Percentiles rank a stretch among this genome's conserved stretches.
phyloP scores from a whole-genome alignment of 1,140 invertebrate genomes.

The Philaenus spumarius region DNA sequence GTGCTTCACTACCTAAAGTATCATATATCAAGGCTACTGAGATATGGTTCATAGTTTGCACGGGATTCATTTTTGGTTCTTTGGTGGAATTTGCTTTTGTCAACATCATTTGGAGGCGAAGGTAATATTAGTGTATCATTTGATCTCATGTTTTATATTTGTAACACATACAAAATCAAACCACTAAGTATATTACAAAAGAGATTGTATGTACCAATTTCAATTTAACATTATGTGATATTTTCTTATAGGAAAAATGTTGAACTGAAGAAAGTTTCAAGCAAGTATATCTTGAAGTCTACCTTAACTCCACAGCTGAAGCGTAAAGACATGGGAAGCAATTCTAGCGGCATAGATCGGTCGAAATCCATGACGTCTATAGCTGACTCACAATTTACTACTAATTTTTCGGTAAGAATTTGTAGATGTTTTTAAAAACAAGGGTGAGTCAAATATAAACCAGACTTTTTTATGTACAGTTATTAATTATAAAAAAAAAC shows the following conservation, averaged over 20 bases:
- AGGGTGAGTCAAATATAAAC: too few species aligned
- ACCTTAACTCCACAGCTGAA: conserved; percentile 67
- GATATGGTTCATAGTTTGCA: conserved; percentile 83
- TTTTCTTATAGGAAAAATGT: conserved; percentile 63
- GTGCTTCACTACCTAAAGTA: conserved; percentile 77
- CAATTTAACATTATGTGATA: too few species aligned
- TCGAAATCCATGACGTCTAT: conserved; percentile 20
- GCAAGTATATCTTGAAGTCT: conserved; percentile 74
- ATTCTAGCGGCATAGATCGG: conserved; percentile 1
- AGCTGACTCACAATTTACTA: conserved; percentile 9
- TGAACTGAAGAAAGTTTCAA: conserved; percentile 72
- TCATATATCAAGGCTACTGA: conserved; percentile 88
- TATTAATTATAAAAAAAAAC: too few species aligned
- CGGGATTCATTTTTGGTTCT: conserved; percentile 74
- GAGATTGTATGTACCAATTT: too few species aligned
- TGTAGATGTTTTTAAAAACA: background rate
- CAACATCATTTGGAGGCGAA: conserved; percentile 78
- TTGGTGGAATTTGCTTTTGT: conserved; percentile 87
- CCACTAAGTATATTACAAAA: background rate
- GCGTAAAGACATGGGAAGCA: conserved; percentile 39
- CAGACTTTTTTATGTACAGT: too few species aligned
- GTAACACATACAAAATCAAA: background rate
- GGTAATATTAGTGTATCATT: conserved; percentile 45
- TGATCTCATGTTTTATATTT: background rate
- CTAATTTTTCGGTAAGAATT: conserved; percentile 1